Evolutionary conservation across 1,140 invertebrate genomes (phyloP), one percentile per base, ranked within the genome.

Genomic region (Musca vetustissima): DNA sequence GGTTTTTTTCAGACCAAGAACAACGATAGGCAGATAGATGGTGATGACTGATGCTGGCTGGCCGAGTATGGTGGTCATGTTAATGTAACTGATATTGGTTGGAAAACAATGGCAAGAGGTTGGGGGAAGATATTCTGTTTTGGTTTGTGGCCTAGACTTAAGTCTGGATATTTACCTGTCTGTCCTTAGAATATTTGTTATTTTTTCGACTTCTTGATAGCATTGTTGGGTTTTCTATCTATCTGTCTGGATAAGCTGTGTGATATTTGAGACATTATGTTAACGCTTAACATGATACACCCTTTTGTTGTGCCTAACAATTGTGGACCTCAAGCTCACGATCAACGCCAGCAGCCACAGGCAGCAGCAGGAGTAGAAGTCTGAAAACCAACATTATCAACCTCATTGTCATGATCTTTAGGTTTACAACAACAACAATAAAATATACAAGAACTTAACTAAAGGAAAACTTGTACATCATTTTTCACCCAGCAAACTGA

Each of bases 381-480:
- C 36, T 1, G 11, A 9, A 17, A 1, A 55, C 21, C 55, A 28
- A 59, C 17, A 59, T 36, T 61, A 61, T 43, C 57, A 61, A 19
- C 13, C 32, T 17, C 32, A 36, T 61, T 61, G 57, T 61, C 57
- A 61, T 61, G 57, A 61, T 61, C 57, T 61, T 61, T n/a, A 61
- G 21, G 11, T 61, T 61, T n/a, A 14, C n/a, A 28, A 17, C 49
- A 9, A 52, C 19, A 17, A 21, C 49, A 52, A 49, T 8, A n/a
- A n/a, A n/a, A n/a, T n/a, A n/a, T n/a, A n/a, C n/a, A 49, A 19
- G 17, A 52, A 52, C 7, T 52, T 21, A 21, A 19, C n/a, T 9
- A 19, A 52, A 21, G 17, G 49, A 52, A 52, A 52, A 52, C 36
- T 59, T 28, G 28, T 25, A 32, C 25, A 43, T 61, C 57, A 43